Conservation (phyloP, 2,797 vertebrate species). For the Valencia hispanica region DNA sequence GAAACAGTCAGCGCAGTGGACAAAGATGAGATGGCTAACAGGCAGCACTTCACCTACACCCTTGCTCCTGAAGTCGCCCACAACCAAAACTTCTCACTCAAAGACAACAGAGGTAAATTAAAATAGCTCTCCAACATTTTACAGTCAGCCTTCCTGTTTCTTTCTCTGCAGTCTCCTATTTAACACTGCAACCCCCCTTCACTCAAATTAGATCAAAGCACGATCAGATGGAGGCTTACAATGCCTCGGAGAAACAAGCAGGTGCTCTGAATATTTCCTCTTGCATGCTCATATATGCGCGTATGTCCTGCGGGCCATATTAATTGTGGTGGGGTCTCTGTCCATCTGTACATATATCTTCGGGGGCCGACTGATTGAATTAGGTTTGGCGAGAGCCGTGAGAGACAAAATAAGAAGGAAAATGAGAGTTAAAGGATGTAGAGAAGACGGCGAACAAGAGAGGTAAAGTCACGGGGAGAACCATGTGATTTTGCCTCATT, state of each 20-base stretch:
- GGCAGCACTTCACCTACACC: constrained; percentile 93
- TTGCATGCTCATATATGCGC: constrained; percentile 36
- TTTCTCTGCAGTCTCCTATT: constrained; percentile 25
- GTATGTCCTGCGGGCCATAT: constrained; percentile 59
- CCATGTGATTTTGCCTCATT: background rate
- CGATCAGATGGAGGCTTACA: constrained; percentile 69
- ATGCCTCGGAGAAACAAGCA: constrained; percentile 68
- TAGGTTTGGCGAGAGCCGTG: constrained; percentile 42
- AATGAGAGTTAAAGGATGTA: background rate
- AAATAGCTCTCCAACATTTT: too few relatives aligned
- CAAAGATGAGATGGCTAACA: constrained; percentile 92
- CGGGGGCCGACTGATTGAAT: constrained; percentile 68
- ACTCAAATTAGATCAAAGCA: constrained; percentile 70
- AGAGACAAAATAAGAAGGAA: constrained; percentile 25
- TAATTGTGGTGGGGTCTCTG: constrained; percentile 71
- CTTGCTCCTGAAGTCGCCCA: constrained; percentile 90
- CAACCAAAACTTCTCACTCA: constrained; percentile 95
- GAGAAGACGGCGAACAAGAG: background rate
- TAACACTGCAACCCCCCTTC: constrained; percentile 6
- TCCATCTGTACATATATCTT: constrained; percentile 70
- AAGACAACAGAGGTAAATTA: constrained; percentile 92
- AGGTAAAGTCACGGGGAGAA: background rate
- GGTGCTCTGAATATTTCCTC: constrained; percentile 62
- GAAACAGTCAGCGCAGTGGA: constrained; percentile 93
- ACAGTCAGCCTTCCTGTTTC: constrained; percentile 7